Conservation (phyloP, 2,113 vertebrate genomes). For the Cyprinodon brontotheroides region DNA sequence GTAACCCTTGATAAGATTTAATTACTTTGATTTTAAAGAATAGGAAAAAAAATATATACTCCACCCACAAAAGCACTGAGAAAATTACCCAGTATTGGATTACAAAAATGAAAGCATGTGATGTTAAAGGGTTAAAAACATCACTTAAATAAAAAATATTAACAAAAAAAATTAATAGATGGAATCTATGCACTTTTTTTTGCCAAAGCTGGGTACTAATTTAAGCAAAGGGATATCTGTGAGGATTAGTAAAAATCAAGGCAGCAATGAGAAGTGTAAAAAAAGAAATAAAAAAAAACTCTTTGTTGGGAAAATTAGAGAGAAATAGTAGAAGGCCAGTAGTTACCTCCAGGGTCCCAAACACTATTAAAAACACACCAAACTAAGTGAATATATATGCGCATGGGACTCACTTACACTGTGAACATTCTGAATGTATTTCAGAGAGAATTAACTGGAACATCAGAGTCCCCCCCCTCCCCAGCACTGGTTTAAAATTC, state of each 20-base stretch:
- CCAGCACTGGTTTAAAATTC: slow-evolving; percentile 44
- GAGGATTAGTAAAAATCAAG: slow-evolving; percentile 41
- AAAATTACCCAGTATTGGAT: neutral
- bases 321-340: slow-evolving; percentile 18
- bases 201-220: slow-evolving; percentile 39
- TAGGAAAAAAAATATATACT: neutral
- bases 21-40: neutral
- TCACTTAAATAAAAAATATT: slow-evolving; percentile 21
- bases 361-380: slow-evolving; percentile 21
- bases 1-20: neutral
- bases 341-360: slow-evolving; percentile 40
- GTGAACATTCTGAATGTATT: slow-evolving; percentile 14
- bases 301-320: neutral
- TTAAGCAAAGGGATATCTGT: slow-evolving; percentile 41
- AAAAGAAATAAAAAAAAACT: neutral
- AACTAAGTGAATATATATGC: slow-evolving; percentile 35
- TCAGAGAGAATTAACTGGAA: slow-evolving; percentile 25
- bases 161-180: slow-evolving; percentile 41
- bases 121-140: neutral
- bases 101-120: slow-evolving; percentile 19
- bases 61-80: neutral
- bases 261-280: slow-evolving; percentile 20
- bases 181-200: slow-evolving; percentile 37
- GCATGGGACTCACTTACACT: slow-evolving; percentile 30
- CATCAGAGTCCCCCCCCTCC: slow-evolving; percentile 19